phyloP scores from a whole-genome alignment of 1,140 invertebrate species.

The Trypoxylus dichotomus region DNA sequence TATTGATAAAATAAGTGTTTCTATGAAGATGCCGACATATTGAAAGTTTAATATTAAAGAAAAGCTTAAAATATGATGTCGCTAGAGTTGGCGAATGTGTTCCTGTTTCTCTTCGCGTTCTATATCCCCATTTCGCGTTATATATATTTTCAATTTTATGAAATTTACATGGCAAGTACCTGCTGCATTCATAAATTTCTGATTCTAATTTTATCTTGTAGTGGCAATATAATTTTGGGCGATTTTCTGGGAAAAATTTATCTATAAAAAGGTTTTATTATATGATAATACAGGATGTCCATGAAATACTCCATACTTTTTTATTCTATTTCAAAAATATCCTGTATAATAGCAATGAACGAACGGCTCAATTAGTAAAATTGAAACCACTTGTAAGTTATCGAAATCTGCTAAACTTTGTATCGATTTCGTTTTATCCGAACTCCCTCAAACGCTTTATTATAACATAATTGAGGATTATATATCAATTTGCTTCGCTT shows the following conservation, averaged over 20 bases:
- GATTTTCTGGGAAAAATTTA: neutral
- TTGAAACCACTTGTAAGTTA: too few species aligned
- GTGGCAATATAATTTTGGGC: neutral
- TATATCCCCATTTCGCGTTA: neutral
- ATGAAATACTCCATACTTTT: too few species aligned
- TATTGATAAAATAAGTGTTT: constrained; percentile 25
- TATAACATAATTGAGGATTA: too few species aligned
- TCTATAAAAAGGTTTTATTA: too few species aligned
- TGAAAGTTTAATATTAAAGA: constrained; percentile 28
- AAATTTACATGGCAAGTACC: neutral
- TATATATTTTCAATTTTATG: constrained; percentile 17
- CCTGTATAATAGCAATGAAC: too few species aligned
- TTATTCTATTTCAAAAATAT: too few species aligned
- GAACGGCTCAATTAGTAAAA: too few species aligned
- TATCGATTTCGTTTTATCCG: too few species aligned
- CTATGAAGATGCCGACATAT: neutral
- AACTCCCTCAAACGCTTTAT: too few species aligned
- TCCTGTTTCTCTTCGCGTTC: neutral
- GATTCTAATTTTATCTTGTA: neutral
- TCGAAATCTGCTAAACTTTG: too few species aligned
- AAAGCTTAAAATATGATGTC: constrained; percentile 27
- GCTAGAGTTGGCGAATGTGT: neutral
- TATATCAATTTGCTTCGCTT: too few species aligned
- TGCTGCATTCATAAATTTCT: constrained; percentile 16
- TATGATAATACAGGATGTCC: too few species aligned